phyloP scores from a whole-genome alignment of 2,888 invertebrate genomes.

The Chamaedrilus cognettii region DNA sequence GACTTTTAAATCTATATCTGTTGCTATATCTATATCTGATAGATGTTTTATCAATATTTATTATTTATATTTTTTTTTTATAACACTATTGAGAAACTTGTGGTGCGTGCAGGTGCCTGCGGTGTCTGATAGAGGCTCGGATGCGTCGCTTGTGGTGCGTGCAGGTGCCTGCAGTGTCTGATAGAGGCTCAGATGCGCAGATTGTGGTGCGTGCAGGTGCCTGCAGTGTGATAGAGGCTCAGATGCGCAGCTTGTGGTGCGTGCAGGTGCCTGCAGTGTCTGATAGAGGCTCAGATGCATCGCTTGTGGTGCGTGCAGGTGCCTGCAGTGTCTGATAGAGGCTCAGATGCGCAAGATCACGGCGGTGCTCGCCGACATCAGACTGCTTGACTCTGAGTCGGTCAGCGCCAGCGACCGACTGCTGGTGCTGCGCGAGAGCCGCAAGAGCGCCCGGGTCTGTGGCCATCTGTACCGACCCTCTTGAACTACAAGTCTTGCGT shows the following conservation, averaged over 20 bases:
- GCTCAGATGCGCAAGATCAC: constrained; percentile 85
- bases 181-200: constrained; percentile 80
- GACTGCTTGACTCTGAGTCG: constrained; percentile 81
- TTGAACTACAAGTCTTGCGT: too few species aligned
- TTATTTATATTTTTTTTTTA: too few species aligned
- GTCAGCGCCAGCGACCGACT: constrained; percentile 81
- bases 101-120: constrained; percentile 68
- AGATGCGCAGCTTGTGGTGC: constrained; percentile 57
- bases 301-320: constrained; percentile 43
- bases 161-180: constrained; percentile 78
- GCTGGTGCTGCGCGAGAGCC: constrained; percentile 74
- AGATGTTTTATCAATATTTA: too few species aligned
- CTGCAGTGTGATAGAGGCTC: constrained; percentile 89
- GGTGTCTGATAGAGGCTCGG: constrained; percentile 86
- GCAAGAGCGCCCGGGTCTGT: constrained; percentile 32
- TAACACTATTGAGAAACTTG: too few species aligned
- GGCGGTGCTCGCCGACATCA: constrained; percentile 84
- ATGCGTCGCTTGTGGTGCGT: constrained; percentile 58
- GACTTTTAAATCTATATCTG: too few species aligned
- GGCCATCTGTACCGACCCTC: too few species aligned
- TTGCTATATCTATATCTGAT: too few species aligned
- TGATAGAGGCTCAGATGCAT: constrained; percentile 79
- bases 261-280: constrained; percentile 78
- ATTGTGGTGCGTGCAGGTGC: constrained; percentile 59
- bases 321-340: constrained; percentile 86